These are phyloP conservation scores for Pangasius mekongensis DNA, from an alignment of 2,797 vertebrate species.

Conservation along the genomic window DNA sequence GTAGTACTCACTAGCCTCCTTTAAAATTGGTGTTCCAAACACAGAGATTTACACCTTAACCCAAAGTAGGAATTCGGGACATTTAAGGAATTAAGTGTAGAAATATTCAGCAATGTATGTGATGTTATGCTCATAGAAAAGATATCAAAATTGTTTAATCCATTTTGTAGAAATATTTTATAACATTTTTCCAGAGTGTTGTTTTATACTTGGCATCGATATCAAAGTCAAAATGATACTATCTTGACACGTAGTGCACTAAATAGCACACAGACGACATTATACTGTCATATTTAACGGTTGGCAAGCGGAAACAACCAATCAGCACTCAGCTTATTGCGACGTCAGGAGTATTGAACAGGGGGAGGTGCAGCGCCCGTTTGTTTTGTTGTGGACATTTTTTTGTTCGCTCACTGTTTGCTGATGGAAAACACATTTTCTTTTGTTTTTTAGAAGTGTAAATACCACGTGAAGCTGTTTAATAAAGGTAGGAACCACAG, in stretches of 20 bases:
- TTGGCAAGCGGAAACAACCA: conserved; percentile 57
- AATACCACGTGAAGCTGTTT: not conserved
- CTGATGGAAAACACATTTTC: conserved; percentile 57
- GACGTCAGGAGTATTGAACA: conserved; percentile 54
- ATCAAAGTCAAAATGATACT: not conserved
- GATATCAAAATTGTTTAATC: not conserved
- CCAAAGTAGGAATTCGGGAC: not conserved
- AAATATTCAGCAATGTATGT: not conserved
- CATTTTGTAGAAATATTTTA: not conserved
- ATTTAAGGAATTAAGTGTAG: not conserved
- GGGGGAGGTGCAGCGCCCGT: conserved; percentile 61
- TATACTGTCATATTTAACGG: not conserved
- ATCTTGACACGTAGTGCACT: too few species aligned
- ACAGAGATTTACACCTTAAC: not conserved
- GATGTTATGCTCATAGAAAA: not conserved
- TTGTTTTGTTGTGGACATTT: conserved; percentile 23
- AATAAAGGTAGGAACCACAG: conserved; percentile 56
- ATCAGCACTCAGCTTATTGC: conserved; percentile 67
- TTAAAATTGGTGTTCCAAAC: not conserved
- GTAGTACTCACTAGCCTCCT: not conserved
- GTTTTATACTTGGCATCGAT: not conserved
- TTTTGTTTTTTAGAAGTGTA: not conserved
- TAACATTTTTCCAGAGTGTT: not conserved
- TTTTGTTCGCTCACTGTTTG: conserved; percentile 24
- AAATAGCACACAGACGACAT: not conserved